These are phyloP conservation scores for Microctenopoma steveboyesi DNA, from an alignment of 2,797 vertebrate genomes.

Conservation along the genomic window DNA sequence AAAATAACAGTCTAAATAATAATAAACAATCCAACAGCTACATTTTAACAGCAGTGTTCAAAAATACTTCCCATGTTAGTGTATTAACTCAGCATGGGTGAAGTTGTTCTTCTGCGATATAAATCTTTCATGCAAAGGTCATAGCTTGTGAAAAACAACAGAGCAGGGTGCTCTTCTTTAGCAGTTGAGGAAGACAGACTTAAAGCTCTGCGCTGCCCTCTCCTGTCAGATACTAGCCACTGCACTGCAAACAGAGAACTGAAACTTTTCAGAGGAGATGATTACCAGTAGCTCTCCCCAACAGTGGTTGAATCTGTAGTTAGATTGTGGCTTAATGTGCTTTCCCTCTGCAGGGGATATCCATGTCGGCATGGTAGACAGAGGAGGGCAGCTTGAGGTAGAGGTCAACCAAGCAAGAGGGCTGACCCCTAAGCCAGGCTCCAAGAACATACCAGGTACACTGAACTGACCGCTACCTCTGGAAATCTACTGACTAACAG, in stretches of 20 bases:
- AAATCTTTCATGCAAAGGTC: conserved; percentile 70
- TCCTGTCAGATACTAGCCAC: conserved; percentile 59
- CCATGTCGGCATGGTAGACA: conserved; percentile 89
- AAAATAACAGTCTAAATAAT: neutral
- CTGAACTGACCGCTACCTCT: neutral
- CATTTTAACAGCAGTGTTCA: conserved; percentile 15
- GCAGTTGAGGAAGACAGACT: conserved; percentile 7
- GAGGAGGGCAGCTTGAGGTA: conserved; percentile 95
- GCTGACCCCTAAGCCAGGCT: conserved; percentile 91
- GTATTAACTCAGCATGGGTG: conserved; percentile 34
- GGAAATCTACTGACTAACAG: neutral
- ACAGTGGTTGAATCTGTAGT: neutral
- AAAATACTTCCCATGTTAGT: conserved; percentile 34
- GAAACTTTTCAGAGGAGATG: neutral
- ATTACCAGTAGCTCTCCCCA: neutral
- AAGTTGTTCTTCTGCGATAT: conserved; percentile 61
- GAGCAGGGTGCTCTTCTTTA: neutral
- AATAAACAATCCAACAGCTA: neutral
- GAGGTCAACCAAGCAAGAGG: conserved; percentile 95
- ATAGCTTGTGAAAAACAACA: conserved; percentile 35
- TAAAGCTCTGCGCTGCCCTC: conserved; percentile 67
- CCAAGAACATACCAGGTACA: conserved; percentile 93
- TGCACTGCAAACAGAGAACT: conserved; percentile 16
- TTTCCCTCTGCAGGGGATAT: conserved; percentile 87
- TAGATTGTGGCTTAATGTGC: neutral